A percentile compares a stretch with the other conserved stretches of the same genome.
Evolutionary conservation across 2,113 vertebrate species (phyloP).

Genomic region (Hippocampus zosterae): DNA sequence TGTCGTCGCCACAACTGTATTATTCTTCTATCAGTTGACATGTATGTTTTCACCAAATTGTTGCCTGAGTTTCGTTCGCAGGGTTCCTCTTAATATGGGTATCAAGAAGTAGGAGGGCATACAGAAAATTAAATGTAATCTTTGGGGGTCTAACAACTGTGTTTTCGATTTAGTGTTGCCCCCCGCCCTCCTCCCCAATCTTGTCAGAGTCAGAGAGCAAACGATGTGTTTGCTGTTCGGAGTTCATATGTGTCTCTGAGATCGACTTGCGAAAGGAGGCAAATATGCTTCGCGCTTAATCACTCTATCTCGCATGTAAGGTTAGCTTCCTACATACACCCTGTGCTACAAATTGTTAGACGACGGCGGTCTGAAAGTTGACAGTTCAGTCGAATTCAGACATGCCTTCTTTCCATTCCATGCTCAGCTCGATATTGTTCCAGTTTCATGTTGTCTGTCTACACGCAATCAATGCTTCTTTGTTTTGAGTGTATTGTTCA

Average conservation of each 20-base stretch:
- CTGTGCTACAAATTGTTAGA: neutral
- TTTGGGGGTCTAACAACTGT: neutral
- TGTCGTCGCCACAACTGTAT: neutral
- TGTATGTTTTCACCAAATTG: neutral
- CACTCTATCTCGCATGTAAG: neutral
- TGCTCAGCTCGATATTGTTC: neutral
- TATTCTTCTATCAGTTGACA: neutral
- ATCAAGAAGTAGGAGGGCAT: neutral
- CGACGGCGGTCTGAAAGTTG: neutral
- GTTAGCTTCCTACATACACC: too few species aligned
- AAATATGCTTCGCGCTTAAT: neutral
- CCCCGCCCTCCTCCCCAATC: neutral
- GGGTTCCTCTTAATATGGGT: neutral
- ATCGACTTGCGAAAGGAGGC: neutral
- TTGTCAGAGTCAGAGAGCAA: neutral
- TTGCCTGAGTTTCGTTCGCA: neutral
- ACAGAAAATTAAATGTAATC: neutral
- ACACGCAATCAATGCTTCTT: constrained; percentile 8
- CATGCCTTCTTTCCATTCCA: neutral
- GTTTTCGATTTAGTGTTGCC: neutral
- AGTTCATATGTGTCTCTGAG: constrained; percentile 27
- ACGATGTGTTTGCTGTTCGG: constrained; percentile 20
- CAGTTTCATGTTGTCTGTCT: constrained; percentile 10
- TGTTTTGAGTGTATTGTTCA: constrained; percentile 13
- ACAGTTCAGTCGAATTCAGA: neutral